Base-by-base conservation (phyloP, 2,797 vertebrate species). In the Allobates femoralis region DNA sequence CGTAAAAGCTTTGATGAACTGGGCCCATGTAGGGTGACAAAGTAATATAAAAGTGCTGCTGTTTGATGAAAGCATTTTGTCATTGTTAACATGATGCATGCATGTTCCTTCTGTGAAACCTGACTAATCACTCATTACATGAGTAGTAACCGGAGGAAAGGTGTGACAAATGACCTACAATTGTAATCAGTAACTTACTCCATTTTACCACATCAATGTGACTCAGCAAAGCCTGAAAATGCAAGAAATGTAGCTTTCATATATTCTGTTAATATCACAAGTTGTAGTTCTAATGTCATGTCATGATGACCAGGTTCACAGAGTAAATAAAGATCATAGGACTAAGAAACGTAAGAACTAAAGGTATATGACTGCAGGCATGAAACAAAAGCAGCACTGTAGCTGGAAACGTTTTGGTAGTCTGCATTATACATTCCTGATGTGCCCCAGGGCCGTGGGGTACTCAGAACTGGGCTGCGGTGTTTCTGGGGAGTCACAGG, bases 171-270 rank as follows among this genome's bases (percentile, higher is more conserved):
- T 34, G n/a, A 67, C 37, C 64, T 79, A 23, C n/a, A 82, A n/a
- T 51, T 67, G 2, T 87, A 87, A 87, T 87, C 50, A 84, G 66
- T 87, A 84, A 84, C 86, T 62, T 26, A 34, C 28, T 51, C 5
- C 28, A 23, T 64, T 87, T 56, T 80, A 30, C 76, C 18, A 80
- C 4, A 55, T 87, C 81, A 84, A 84, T 23, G 51, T 87, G 86
- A 87, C 81, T 87, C 55, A 80, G 86, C 86, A 87, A 55, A 83
- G 51, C 53, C 66, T 26, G 23, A n/a, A 41, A 73, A 37, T 37
- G 19, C 51, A 71, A 50, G 4, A 0, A 41, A 19, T 69, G 4
- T 71, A 46, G 8, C 6, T 18, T 34, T 71, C 6, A 15, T 30
- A 21, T n/a, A 7, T 3, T 14, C 18, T 81, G 19, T 41, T 14